These are phyloP conservation scores for Mandrillus leucophaeus DNA, from an alignment of 2,113 vertebrate genomes.

Conservation along the genomic window DNA sequence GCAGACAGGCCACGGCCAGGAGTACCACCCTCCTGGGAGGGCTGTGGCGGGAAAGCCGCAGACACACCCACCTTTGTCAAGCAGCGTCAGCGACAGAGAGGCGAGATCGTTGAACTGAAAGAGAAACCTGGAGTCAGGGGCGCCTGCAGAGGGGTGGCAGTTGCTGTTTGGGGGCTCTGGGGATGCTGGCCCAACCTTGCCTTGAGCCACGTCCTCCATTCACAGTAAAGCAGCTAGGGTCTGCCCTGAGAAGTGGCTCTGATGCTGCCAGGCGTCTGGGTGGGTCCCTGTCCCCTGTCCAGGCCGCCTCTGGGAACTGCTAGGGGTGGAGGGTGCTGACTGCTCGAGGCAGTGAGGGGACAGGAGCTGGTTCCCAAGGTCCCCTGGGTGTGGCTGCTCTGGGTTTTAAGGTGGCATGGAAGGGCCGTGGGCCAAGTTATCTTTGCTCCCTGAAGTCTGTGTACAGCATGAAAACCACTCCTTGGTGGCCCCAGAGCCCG, in stretches of 20 bases:
- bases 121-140: conserved; percentile 52
- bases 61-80: conserved; percentile 92
- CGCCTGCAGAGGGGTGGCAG: rapidly evolving
- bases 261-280: neutral
- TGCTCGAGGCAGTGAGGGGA: neutral
- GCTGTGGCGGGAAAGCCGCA: rapidly evolving
- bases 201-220: neutral
- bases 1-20: neutral
- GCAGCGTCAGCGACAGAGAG: conserved; percentile 91
- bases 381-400: neutral
- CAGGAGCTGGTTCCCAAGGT: neutral
- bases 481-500: neutral
- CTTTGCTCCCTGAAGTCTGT: neutral
- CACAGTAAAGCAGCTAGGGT: neutral
- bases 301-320: neutral
- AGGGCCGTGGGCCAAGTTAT: no score
- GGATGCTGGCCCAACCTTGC: neutral
- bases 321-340: neutral
- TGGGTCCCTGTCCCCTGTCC: neutral
- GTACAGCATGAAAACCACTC: neutral
- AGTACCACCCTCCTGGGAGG: rapidly evolving
- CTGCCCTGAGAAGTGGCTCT: neutral
- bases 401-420: neutral
- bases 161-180: rapidly evolving
- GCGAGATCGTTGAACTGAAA: conserved; percentile 95